A percentile compares a stretch with the other conserved stretches of the same genome.
Evolutionary conservation across 2,888 invertebrate species (phyloP).

Genomic region (Cantharis lateralis): DNA sequence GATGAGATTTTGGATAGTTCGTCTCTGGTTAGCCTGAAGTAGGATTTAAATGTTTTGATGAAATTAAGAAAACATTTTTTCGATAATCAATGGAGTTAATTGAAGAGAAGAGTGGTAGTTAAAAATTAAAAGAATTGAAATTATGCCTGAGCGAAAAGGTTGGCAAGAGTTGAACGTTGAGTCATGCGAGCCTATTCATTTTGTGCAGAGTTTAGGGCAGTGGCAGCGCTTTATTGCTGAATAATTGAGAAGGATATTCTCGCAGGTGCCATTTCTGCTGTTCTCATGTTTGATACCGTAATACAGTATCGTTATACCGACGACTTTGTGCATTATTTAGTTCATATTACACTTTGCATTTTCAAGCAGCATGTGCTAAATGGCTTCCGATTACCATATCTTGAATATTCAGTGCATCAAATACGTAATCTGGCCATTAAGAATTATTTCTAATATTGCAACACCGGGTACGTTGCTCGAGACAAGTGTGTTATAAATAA

Average conservation of each 20-base stretch:
- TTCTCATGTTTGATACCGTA: conserved; percentile 38
- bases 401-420: conserved; percentile 26
- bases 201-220: conserved; percentile 53
- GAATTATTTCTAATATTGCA: conserved; percentile 3
- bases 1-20: too few relatives aligned
- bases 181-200: conserved; percentile 54
- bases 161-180: conserved; percentile 43
- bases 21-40: too few relatives aligned
- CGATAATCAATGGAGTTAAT: conserved; percentile 12
- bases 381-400: conserved; percentile 31
- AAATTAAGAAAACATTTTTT: neutral
- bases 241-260: conserved; percentile 54
- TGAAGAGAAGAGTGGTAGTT: conserved; percentile 34
- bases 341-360: conserved; percentile 42
- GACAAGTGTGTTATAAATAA: neutral
- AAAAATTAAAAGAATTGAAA: conserved; percentile 42
- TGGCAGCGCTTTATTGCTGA: conserved; percentile 53
- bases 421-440: conserved; percentile 14
- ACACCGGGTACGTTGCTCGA: neutral
- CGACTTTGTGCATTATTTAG: conserved; percentile 44
- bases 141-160: conserved; percentile 41
- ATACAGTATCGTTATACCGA: conserved; percentile 38
- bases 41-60: too few relatives aligned
- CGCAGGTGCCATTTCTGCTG: conserved; percentile 51
- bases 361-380: conserved; percentile 31